Conservation (phyloP, 2,113 vertebrate genomes). For the Motacilla tschutschensis region DNA sequence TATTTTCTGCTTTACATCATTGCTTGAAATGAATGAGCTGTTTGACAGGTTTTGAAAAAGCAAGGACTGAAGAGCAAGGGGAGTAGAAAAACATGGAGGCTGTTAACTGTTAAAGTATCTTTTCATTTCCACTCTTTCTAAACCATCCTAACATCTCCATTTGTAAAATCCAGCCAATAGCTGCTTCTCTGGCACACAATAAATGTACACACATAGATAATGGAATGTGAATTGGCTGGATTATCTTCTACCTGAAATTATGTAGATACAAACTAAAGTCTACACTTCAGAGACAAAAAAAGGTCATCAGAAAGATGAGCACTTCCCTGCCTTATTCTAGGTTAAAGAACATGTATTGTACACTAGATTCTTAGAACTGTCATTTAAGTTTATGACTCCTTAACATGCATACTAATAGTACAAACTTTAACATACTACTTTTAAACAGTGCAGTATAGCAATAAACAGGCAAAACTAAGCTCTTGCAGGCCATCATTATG, state of each 20-base stretch:
- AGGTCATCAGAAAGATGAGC: not conserved
- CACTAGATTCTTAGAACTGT: not conserved
- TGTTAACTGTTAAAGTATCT: not conserved
- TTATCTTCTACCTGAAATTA: not conserved
- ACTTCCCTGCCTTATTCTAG: not conserved
- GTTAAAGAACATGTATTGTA: not conserved
- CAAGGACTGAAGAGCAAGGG: not conserved
- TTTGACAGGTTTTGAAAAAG: not conserved
- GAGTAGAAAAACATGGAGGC: not conserved
- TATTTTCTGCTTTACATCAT: not conserved
- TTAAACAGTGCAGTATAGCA: not conserved
- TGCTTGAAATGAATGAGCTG: not conserved
- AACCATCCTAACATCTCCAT: not conserved
- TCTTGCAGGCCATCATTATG: not conserved
- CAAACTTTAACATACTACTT: not conserved
- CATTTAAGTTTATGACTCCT: not conserved
- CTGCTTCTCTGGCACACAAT: not conserved
- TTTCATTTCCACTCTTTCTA: not conserved
- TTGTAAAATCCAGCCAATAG: not conserved
- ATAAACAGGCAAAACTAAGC: not conserved
- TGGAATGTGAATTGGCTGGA: not conserved
- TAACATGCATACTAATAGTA: not conserved
- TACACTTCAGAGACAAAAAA: not conserved
- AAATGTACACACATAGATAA: not conserved
- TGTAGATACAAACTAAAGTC: not conserved